Conservation (phyloP, 1,140 invertebrate genomes). For the Tribolium madens region DNA sequence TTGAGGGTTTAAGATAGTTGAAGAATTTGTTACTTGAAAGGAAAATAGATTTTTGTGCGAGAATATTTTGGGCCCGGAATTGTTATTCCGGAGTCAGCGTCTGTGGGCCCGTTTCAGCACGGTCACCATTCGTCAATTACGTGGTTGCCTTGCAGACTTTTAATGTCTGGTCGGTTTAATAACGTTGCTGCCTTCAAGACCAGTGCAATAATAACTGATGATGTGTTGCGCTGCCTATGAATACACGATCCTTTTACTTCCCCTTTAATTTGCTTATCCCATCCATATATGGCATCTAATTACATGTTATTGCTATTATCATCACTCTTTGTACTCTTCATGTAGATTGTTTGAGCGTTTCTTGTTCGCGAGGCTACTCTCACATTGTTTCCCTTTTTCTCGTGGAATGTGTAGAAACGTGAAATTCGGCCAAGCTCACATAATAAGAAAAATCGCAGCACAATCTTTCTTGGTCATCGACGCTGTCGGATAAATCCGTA, state of each 20-base stretch:
- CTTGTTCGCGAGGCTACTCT: not conserved
- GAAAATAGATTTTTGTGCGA: too few relatives aligned
- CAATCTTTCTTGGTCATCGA: slow-evolving; percentile 34
- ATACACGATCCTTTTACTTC: slow-evolving; percentile 40
- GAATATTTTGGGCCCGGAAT: too few relatives aligned
- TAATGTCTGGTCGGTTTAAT: slow-evolving; percentile 43
- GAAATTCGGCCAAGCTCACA: too few relatives aligned
- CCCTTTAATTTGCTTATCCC: slow-evolving; percentile 49
- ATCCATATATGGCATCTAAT: slow-evolving; percentile 48
- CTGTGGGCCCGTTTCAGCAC: slow-evolving; percentile 21
- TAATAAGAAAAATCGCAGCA: not conserved
- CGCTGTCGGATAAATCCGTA: slow-evolving; percentile 20
- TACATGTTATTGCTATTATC: slow-evolving; percentile 50
- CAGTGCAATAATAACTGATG: slow-evolving; percentile 49
- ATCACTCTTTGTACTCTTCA: slow-evolving; percentile 46
- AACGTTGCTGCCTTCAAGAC: slow-evolving; percentile 43
- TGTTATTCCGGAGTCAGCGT: slow-evolving; percentile 17
- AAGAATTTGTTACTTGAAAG: too few relatives aligned
- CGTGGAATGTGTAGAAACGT: not conserved
- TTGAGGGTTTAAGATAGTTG: too few relatives aligned
- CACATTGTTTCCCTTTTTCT: slow-evolving; percentile 15
- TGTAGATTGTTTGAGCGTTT: slow-evolving; percentile 13
- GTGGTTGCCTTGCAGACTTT: slow-evolving; percentile 38
- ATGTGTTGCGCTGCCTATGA: slow-evolving; percentile 42
- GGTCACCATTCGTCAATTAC: slow-evolving; percentile 46